Evolutionary conservation across 2,888 invertebrate genomes (phyloP), one percentile per base, ranked within the genome.

Genomic region (Chalcis sispes): DNA sequence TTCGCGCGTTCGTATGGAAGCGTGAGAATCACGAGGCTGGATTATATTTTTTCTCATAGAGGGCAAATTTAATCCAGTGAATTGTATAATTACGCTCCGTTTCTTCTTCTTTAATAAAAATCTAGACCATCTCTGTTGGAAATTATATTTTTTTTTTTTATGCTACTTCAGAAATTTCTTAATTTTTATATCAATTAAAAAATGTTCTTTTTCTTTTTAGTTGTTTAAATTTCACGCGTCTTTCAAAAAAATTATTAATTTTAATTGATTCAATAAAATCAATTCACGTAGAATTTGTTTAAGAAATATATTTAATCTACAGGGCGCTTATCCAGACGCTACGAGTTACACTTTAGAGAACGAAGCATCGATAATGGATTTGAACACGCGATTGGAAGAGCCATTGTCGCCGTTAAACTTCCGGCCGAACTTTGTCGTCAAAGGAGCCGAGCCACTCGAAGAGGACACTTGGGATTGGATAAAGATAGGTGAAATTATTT

Each of bases 391-490:
- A 0, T 81, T 94, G 40, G 85, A 90, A 0, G 89, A 90, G 42
- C 88, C 90, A 4, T 91, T 94, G 0, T 85, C 89, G 18, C 84
- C 90, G 1, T 87, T 90, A 10, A 90, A 92, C 78, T 95, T 95
- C 86, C 90, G 95, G 56, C 92, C 93, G 0, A 95, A 94, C 86
- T 94, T 95, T 81, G 89, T 94, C 5, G 87, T 95, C 1, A 89
- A 91, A 72, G 92, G 91, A 0, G 90, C 91, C 1, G 82, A 88
- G 58, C 87, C 93, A 0, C 93, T 91, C 81, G 93, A 91, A 1
- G 94, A 95, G 86, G 95, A 95, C 82, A 86, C 89, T 5, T 95
- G 94, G 94, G 91, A 92, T 70, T 95, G 92, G 89, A 85, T 95
- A 3, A 93, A 92, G 85, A 93, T 95, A 69, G 94, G 94, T 5